Conservation (phyloP, 92 coral and sea anemone species). For the Heliopora coerulea region DNA sequence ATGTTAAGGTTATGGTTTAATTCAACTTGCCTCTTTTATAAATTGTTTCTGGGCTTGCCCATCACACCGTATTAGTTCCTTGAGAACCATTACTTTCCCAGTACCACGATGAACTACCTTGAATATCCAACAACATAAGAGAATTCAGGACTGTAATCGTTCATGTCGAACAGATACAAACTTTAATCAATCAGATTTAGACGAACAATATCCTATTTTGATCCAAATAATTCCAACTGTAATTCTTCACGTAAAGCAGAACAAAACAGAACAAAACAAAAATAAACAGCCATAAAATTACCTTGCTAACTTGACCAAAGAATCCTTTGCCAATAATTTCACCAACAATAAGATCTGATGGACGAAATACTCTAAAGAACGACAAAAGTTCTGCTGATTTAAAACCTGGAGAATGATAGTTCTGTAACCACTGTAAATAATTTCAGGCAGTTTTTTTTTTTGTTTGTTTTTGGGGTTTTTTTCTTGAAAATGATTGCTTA, state of each 20-base stretch:
- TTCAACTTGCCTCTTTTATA: conserved; percentile 69
- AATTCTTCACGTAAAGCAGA: too few species aligned
- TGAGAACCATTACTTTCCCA: conserved; percentile 92
- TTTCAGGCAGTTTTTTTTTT: too few species aligned
- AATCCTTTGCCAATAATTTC: conserved; percentile 94
- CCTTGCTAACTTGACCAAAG: conserved; percentile 98
- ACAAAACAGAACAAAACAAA: background rate
- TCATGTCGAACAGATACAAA: too few species aligned
- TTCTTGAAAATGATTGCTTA: too few species aligned
- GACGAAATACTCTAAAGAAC: conserved; percentile 78
- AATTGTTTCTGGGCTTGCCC: conserved; percentile 73
- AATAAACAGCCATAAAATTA: conserved; percentile 1
- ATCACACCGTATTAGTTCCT: conserved; percentile 77
- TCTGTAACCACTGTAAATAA: too few species aligned
- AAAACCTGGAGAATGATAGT: too few species aligned
- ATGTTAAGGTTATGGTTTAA: too few species aligned
- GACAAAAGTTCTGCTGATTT: too few species aligned
- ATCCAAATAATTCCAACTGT: too few species aligned
- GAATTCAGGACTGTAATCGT: background rate
- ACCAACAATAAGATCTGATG: conserved; percentile 80
- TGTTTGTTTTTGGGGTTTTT: too few species aligned
- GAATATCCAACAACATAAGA: background rate
- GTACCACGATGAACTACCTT: conserved; percentile 90
- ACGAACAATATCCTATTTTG: too few species aligned
- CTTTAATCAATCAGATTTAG: too few species aligned